Conservation (phyloP, 2,113 vertebrate species). For the Prunella himalayana region DNA sequence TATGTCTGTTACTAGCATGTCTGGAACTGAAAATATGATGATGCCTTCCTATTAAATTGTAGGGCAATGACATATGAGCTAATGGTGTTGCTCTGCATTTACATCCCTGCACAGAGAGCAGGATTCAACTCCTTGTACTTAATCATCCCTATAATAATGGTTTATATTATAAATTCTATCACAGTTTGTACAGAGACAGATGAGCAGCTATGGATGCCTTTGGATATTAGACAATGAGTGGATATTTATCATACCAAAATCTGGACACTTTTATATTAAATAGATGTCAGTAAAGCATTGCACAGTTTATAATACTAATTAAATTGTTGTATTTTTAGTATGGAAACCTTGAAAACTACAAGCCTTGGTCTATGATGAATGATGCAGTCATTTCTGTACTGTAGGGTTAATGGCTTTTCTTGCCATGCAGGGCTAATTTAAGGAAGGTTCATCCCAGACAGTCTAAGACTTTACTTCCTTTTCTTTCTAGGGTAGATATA, state of each 20-base stretch:
- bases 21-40: not conserved
- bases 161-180: constrained; percentile 5
- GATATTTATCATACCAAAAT: constrained; percentile 22
- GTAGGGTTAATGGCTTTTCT: not conserved
- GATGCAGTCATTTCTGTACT: not conserved
- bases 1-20: not conserved
- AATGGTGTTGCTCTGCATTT: not conserved
- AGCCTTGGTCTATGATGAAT: not conserved
- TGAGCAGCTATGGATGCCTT: not conserved
- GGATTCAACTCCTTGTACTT: not conserved
- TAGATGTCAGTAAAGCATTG: constrained; percentile 4
- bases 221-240: not conserved
- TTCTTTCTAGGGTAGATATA: not conserved
- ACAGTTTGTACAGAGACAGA: not conserved
- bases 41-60: not conserved
- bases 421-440: not conserved
- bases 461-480: not conserved
- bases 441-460: not conserved
- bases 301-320: constrained; percentile 32
- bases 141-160: not conserved
- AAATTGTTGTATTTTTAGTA: constrained; percentile 38
- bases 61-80: not conserved
- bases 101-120: not conserved
- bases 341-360: constrained; percentile 14
- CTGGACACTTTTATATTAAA: constrained; percentile 11